Percentiles rank a stretch among this genome's conserved stretches.
These are phyloP conservation scores for Crocidura indochinensis DNA, from an alignment of 2,797 vertebrate species.

Conservation along the genomic window DNA sequence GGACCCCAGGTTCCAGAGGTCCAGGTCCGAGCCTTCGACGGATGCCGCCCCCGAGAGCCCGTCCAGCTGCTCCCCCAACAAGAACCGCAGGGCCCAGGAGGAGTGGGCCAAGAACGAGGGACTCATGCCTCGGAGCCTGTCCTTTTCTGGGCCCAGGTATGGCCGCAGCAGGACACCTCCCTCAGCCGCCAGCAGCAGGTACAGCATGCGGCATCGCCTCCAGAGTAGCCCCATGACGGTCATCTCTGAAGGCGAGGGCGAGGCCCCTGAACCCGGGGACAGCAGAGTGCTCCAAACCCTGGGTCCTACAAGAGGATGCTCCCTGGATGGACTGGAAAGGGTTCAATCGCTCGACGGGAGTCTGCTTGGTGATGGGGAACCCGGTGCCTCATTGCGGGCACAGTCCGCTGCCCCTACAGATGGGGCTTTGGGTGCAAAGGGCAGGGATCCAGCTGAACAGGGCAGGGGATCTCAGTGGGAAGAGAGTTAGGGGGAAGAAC, in stretches of 20 bases:
- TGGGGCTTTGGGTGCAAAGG: conserved; percentile 73
- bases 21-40: conserved; percentile 89
- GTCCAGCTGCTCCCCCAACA: conserved; percentile 91
- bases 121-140: conserved; percentile 92
- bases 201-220: conserved; percentile 96
- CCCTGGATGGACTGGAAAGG: conserved; percentile 81
- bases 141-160: conserved; percentile 92
- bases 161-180: conserved; percentile 96
- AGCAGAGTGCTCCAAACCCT: conserved; percentile 80
- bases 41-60: conserved; percentile 90
- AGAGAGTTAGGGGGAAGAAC: conserved; percentile 89
- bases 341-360: conserved; percentile 77
- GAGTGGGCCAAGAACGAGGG: conserved; percentile 96
- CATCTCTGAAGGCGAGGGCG: conserved; percentile 97
- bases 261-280: conserved; percentile 88
- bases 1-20: conserved; percentile 95
- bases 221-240: conserved; percentile 99
- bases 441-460: conserved; percentile 83
- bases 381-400: conserved; percentile 60
- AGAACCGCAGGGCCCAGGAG: conserved; percentile 91
- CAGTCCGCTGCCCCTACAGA: conserved; percentile 72
- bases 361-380: conserved; percentile 67
- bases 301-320: conserved; percentile 73
- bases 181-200: conserved; percentile 98
- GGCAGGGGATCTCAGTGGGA: conserved; percentile 90